phyloP scores from a whole-genome alignment of 2,797 vertebrate species.

The Todus mexicanus region DNA sequence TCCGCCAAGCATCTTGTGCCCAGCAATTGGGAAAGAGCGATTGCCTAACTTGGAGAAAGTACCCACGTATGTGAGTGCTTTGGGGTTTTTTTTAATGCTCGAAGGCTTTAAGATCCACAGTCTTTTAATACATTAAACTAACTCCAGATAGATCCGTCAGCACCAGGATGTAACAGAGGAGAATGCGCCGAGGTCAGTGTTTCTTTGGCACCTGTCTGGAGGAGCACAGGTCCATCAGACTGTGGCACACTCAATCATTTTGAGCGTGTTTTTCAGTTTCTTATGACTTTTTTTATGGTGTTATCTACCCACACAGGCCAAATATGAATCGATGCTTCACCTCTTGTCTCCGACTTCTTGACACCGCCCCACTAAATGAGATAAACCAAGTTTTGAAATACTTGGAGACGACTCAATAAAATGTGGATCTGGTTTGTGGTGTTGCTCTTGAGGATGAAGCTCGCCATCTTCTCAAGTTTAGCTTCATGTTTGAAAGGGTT shows the following conservation, averaged over 20 bases:
- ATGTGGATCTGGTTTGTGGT: neutral
- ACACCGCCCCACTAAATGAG: neutral
- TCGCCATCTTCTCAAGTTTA: neutral
- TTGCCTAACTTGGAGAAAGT: neutral
- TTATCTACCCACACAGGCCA: neutral
- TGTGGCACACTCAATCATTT: neutral
- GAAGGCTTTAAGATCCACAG: neutral
- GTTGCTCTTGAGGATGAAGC: neutral
- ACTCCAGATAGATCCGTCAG: neutral
- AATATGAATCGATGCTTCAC: neutral
- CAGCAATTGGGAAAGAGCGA: neutral
- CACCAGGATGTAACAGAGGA: neutral
- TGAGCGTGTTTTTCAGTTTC: accelerated
- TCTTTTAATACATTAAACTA: neutral
- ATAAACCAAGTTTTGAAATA: neutral
- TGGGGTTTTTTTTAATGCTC: neutral
- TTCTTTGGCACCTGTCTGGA: neutral
- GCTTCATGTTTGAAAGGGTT: neutral
- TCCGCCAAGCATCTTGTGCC: neutral
- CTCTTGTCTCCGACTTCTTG: neutral
- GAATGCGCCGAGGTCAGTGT: neutral
- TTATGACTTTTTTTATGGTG: too few relatives aligned
- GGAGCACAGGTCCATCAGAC: neutral
- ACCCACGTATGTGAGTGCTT: accelerated
- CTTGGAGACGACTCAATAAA: neutral